Evolutionary conservation across 2,888 invertebrate species (phyloP), one percentile per base, ranked within the genome.

Genomic region (Harpalus rubripes): DNA sequence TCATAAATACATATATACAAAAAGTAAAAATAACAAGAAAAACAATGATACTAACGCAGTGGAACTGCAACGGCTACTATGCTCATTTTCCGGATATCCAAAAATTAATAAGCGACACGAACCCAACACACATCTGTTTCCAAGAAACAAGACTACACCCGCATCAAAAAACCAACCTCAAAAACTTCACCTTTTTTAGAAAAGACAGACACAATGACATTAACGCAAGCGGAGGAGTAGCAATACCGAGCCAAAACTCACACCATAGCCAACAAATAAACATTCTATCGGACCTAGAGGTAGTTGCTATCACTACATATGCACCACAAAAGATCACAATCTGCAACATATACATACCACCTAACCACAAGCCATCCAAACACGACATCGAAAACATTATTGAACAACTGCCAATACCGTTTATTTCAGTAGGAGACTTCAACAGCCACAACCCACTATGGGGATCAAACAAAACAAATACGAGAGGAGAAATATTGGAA

Each of bases 281-380:
- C n/a, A n/a, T n/a, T n/a, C n/a, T n/a, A n/a, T n/a, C n/a, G n/a
- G n/a, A n/a, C n/a, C n/a, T n/a, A n/a, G n/a, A n/a, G n/a, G n/a
- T n/a, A n/a, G n/a, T n/a, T n/a, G n/a, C n/a, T n/a, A n/a, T n/a
- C n/a, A n/a, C n/a, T n/a, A n/a, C n/a, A n/a, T n/a, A n/a, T n/a
- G n/a, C n/a, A n/a, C n/a, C n/a, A n/a, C n/a, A n/a, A n/a, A n/a
- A n/a, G n/a, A n/a, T n/a, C n/a, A n/a, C n/a, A n/a, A n/a, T n/a
- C n/a, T n/a, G 78, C 18, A 44, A 78, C 44, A 52, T 78, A 44
- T 78, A 78, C 56, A 22, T 78, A 12, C 78, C 78, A n/a, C 78
- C 78, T 5, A 18, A 18, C 15, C 52, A 52, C n/a, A 44, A n/a
- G 10, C 12, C 10, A 41, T n/a, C 74, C 41, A n/a, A n/a, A n/a